Evolutionary conservation across 1,140 invertebrate genomes (phyloP).

Genomic region (Megathymus violae): DNA sequence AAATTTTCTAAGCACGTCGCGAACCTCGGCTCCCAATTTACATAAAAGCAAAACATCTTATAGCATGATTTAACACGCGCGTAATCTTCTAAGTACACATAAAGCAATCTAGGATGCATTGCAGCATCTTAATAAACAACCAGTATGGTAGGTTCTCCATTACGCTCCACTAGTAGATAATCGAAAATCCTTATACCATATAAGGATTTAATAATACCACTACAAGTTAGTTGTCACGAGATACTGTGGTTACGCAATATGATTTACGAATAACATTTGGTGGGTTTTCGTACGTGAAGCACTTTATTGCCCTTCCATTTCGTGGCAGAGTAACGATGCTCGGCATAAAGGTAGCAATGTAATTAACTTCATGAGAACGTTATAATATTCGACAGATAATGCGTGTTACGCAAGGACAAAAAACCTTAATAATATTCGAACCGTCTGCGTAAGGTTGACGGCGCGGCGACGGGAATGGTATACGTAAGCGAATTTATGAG

Average conservation of each 20-base stretch:
- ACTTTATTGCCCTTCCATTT: conserved; percentile 6
- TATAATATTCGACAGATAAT: conserved; percentile 14
- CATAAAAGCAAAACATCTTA: conserved; percentile 26
- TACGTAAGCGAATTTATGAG: conserved; percentile 8
- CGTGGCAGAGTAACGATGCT: background rate
- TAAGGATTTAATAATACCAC: conserved; percentile 14
- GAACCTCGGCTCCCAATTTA: conserved; percentile 18
- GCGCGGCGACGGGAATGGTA: no score
- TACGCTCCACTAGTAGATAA: conserved; percentile 22
- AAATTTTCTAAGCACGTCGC: conserved; percentile 1
- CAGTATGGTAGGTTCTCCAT: conserved; percentile 14
- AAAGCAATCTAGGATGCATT: conserved; percentile 18
- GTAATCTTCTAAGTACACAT: conserved; percentile 27
- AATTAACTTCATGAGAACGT: conserved; percentile 18
- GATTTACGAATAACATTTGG: conserved; percentile 14
- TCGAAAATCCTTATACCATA: conserved; percentile 25
- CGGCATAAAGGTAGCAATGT: conserved; percentile 19
- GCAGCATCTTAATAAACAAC: conserved; percentile 26
- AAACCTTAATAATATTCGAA: conserved; percentile 14
- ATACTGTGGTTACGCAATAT: conserved; percentile 17
- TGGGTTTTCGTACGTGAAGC: conserved; percentile 4
- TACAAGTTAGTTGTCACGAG: conserved; percentile 14
- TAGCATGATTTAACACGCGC: conserved; percentile 22
- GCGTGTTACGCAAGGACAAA: conserved; percentile 23
- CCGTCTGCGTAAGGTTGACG: conserved; percentile 21